Percentiles rank a stretch among this genome's conserved stretches.
phyloP scores from a whole-genome alignment of 2,797 vertebrate species.

The Argentina silus region DNA sequence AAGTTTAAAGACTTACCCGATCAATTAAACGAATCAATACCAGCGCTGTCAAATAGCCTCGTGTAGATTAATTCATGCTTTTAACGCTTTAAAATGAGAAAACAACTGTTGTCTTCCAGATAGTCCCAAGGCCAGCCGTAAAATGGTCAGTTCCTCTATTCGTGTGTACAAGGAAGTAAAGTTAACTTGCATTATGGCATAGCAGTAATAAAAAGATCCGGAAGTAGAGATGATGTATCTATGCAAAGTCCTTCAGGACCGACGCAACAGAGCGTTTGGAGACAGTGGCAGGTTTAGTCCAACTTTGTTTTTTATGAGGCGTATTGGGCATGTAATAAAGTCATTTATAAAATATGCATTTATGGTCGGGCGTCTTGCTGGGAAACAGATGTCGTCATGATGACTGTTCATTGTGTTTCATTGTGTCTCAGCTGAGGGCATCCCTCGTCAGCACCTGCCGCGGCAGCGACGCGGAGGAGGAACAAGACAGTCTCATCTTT shows the following conservation, averaged over 20 bases:
- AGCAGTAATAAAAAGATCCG: conserved; percentile 67
- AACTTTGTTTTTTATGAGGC: not conserved
- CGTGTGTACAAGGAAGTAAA: conserved; percentile 80
- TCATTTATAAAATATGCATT: no score
- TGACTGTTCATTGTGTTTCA: no score
- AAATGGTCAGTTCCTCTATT: conserved; percentile 83
- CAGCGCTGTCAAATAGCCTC: conserved; percentile 8
- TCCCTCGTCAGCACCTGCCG: no score
- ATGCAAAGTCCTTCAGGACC: conserved; percentile 73
- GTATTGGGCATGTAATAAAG: no score
- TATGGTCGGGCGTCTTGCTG: no score
- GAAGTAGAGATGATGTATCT: conserved; percentile 73
- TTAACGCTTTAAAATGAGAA: conserved; percentile 31
- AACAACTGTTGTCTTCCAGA: conserved; percentile 9
- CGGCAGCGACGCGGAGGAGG: no score
- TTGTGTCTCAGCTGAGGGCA: no score
- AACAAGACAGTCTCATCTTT: no score
- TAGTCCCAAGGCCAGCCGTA: conserved; percentile 44
- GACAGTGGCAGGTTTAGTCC: not conserved
- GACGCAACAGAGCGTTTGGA: not conserved
- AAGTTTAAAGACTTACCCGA: conserved; percentile 57
- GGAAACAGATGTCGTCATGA: no score
- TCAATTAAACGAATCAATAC: conserved; percentile 12
- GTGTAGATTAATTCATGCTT: conserved; percentile 55
- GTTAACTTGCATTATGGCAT: conserved; percentile 68